phyloP scores from a whole-genome alignment of 1,140 invertebrate genomes.

The Diuraphis noxia region DNA sequence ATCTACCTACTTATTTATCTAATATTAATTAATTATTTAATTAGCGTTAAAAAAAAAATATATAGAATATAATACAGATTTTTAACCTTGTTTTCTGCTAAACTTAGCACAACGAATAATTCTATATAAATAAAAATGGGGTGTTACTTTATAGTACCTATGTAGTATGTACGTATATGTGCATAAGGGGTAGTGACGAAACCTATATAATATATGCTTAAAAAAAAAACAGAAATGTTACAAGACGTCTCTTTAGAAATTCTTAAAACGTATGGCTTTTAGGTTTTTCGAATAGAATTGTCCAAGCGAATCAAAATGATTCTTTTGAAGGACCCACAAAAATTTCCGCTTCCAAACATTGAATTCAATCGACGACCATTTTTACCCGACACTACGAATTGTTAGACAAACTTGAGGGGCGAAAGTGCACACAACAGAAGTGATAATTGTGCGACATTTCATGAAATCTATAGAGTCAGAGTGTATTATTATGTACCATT shows the following conservation, averaged over 20 bases:
- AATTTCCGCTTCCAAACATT: constrained; percentile 13
- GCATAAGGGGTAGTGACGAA: neutral
- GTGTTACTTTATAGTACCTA: neutral
- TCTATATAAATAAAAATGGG: neutral
- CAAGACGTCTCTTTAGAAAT: neutral
- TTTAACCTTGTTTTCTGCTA: neutral
- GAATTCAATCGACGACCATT: constrained; percentile 13
- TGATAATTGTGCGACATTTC: constrained; percentile 22
- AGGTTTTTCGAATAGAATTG: constrained; percentile 31
- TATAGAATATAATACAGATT: no score
- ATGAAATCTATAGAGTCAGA: neutral
- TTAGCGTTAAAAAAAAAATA: no score
- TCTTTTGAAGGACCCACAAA: constrained; percentile 21
- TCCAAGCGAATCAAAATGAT: constrained; percentile 35
- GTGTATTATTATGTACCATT: constrained; percentile 21
- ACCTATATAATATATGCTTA: neutral
- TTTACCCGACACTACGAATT: neutral
- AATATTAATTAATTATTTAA: no score
- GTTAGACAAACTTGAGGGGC: neutral
- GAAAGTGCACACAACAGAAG: neutral
- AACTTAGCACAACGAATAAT: neutral
- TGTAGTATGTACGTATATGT: neutral
- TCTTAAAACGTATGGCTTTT: constrained; percentile 11
- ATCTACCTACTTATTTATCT: neutral
- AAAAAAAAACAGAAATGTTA: neutral